Evolutionary conservation across 2,888 invertebrate genomes (phyloP).

Genomic region (Yponomeuta malinellus): DNA sequence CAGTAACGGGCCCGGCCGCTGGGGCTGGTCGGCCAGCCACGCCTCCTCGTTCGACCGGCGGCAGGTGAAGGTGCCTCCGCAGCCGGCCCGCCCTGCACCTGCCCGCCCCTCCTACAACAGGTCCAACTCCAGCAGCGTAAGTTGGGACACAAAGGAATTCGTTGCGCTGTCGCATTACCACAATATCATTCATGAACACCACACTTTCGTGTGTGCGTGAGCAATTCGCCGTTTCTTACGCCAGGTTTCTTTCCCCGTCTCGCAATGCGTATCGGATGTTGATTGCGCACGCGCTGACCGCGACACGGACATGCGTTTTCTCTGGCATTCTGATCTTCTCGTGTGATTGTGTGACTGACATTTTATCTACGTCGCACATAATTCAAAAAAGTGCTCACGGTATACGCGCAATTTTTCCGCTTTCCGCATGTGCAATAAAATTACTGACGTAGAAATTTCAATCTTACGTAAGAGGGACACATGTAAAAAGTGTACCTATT

Average conservation of each 20-base stretch:
- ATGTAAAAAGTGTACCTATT: conserved; percentile 36
- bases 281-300: conserved; percentile 49
- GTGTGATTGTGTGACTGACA: conserved; percentile 1
- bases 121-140: conserved; percentile 57
- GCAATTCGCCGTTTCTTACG: conserved; percentile 32
- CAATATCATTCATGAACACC: conserved; percentile 5
- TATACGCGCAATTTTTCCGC: not conserved
- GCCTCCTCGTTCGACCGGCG: conserved; percentile 70
- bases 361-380: not conserved
- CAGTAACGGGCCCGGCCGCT: conserved; percentile 70
- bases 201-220: conserved; percentile 30
- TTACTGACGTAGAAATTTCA: not conserved
- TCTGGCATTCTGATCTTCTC: conserved; percentile 27
- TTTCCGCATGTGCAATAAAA: not conserved
- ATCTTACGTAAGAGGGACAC: conserved; percentile 41
- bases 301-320: conserved; percentile 45
- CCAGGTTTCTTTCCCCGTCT: conserved; percentile 53
- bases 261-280: conserved; percentile 60
- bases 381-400: not conserved
- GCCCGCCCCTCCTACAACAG: conserved; percentile 51
- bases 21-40: conserved; percentile 71
- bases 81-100: conserved; percentile 61
- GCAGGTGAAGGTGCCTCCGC: conserved; percentile 64
- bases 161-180: conserved; percentile 35
- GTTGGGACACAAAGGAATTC: conserved; percentile 26